Evolutionary conservation across 2,888 invertebrate species (phyloP), one percentile per base, ranked within the genome.

Genomic region (Scaptomyza reducta): DNA sequence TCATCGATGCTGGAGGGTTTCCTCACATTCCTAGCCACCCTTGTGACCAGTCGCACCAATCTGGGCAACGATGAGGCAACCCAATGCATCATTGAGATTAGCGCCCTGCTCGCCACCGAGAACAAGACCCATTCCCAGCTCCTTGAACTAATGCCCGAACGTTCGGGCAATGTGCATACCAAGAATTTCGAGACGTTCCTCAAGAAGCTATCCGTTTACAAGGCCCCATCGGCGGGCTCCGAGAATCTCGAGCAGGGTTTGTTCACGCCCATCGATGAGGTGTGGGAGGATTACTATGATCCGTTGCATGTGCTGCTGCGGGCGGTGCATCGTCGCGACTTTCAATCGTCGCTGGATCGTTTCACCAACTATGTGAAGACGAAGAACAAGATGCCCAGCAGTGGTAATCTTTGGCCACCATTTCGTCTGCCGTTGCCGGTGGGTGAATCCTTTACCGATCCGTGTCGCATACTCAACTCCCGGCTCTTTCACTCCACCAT

Each of bases 51-150:
- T 9, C 93, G 98, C 84, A 98, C 97, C 40, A 97, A 98, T 91
- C 93, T 91, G 92, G 94, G 94, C 63, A 94, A 94, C 84, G 94
- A 94, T 83, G 94, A 94, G 88, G 92, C 94, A 65, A 94, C 94
- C 0, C 94, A 94, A 88, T 96, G 96, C 25, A 94, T 97, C 38
- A 93, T 97, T 73, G 99, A 99, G 93, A 97, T 99, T 94, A 96
- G 97, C 67, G 97, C 98, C 1, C 92, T 98, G 51, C 93, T 99
- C 49, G 97, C 98, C 78, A 98, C 98, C 91, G 96, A 96, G 35
- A 98, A 99, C 92, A 97, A 97, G 92, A 98, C 98, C 0, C 98
- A 99, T 93, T 98, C 97, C 75, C 98, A 98, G 90, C 93, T 99
- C 47, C 95, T 97, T 92, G 99, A 99, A 91, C 93, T 97, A 62